Evolutionary conservation across 2,797 vertebrate genomes (phyloP).

Genomic region (Pelobates cultripes): DNA sequence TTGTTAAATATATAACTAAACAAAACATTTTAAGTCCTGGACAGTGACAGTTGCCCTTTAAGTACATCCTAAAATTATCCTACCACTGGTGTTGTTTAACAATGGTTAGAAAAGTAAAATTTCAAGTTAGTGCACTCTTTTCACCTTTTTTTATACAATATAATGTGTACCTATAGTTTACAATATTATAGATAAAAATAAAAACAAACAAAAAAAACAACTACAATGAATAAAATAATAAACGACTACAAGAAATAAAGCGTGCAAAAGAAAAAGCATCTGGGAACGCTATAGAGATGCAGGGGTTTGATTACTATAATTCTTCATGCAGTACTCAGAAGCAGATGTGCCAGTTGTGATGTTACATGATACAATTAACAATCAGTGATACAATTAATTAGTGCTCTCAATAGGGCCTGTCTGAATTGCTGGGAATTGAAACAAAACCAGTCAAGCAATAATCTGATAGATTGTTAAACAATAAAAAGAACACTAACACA

Average conservation of each 20-base stretch:
- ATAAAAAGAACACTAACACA: slow-evolving; percentile 1
- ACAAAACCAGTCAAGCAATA: background rate
- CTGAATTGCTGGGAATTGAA: background rate
- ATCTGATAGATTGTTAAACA: slow-evolving; percentile 9
- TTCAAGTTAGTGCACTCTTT: too few relatives aligned
- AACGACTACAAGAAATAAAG: background rate
- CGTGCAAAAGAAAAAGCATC: background rate
- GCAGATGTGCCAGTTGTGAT: slow-evolving; percentile 37
- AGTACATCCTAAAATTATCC: too few relatives aligned
- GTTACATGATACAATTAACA: slow-evolving; percentile 42
- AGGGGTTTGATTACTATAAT: background rate
- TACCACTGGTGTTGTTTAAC: too few relatives aligned
- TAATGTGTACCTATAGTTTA: too few relatives aligned
- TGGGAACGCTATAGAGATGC: background rate
- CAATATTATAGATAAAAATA: too few relatives aligned
- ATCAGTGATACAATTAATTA: slow-evolving; percentile 39
- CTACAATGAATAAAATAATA: too few relatives aligned
- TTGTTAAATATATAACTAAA: too few relatives aligned
- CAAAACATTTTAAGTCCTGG: too few relatives aligned
- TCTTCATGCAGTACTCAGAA: slow-evolving; percentile 18
- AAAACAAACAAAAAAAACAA: too few relatives aligned
- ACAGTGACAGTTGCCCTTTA: too few relatives aligned
- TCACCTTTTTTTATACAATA: too few relatives aligned
- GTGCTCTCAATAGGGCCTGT: slow-evolving; percentile 7
- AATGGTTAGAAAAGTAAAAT: too few relatives aligned